A percentile compares a stretch with the other conserved stretches of the same genome.
Conservation (phyloP, 2,888 invertebrate species). For the Acleris cristana region DNA sequence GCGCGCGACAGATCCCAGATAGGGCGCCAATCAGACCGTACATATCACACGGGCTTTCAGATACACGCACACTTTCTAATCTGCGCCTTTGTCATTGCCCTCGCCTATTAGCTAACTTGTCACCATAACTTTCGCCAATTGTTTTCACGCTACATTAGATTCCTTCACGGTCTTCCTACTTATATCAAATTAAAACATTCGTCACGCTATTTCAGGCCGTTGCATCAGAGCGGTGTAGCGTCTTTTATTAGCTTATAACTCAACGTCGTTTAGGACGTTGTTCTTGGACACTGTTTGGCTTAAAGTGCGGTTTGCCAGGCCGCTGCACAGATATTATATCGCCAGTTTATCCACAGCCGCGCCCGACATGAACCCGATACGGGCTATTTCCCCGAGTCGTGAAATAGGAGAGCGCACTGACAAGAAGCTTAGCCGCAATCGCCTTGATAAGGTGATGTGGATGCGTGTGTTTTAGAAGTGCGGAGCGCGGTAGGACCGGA, state of each 20-base stretch:
- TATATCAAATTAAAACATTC: constrained; percentile 54
- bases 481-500: constrained; percentile 56
- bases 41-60: constrained; percentile 76
- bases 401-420: constrained; percentile 75
- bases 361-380: constrained; percentile 67
- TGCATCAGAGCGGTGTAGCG: constrained; percentile 57
- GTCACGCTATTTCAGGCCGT: constrained; percentile 58
- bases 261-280: constrained; percentile 13
- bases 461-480: constrained; percentile 77
- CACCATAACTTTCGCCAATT: constrained; percentile 81
- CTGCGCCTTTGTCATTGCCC: constrained; percentile 80
- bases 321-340: constrained; percentile 62
- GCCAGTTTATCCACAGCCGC: constrained; percentile 63
- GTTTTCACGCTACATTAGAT: constrained; percentile 80
- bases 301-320: constrained; percentile 71
- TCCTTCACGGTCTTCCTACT: constrained; percentile 67
- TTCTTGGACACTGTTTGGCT: constrained; percentile 44
- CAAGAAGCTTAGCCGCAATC: constrained; percentile 72
- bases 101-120: constrained; percentile 75
- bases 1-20: constrained; percentile 76
- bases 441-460: constrained; percentile 75
- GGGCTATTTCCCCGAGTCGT: constrained; percentile 59
- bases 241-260: constrained; percentile 13
- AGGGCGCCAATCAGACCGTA: constrained; percentile 81
- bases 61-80: constrained; percentile 82